Evolutionary conservation across 1,140 invertebrate genomes (phyloP).

Genomic region (Drosophila elegans): DNA sequence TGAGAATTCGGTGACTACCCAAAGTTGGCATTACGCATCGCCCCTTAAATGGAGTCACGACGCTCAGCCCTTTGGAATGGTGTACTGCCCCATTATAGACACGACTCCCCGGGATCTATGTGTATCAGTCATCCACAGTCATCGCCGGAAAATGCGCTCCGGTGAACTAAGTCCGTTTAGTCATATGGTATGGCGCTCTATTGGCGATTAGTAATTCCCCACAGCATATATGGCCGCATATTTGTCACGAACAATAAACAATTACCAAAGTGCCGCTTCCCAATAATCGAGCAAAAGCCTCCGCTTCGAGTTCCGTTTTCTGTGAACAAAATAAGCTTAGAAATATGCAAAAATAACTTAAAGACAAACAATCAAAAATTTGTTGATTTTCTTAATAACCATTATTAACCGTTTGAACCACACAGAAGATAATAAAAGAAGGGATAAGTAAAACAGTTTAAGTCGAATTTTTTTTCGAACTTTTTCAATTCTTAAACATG

Average conservation of each 20-base stretch:
- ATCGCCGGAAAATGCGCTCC: constrained; percentile 47
- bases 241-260: constrained; percentile 47
- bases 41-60: constrained; percentile 77
- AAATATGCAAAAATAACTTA: constrained; percentile 25
- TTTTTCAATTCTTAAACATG: too few species aligned
- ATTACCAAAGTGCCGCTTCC: constrained; percentile 39
- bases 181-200: constrained; percentile 24
- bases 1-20: constrained; percentile 52
- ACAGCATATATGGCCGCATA: constrained; percentile 31
- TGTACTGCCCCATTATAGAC: constrained; percentile 53
- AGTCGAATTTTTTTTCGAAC: too few species aligned
- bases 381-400: constrained; percentile 11
- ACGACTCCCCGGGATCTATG: constrained; percentile 40
- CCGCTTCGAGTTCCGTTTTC: constrained; percentile 27
- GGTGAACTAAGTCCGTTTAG: constrained; percentile 35
- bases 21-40: constrained; percentile 74
- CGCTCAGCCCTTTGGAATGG: constrained; percentile 49
- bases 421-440: neutral
- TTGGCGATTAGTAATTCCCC: constrained; percentile 43
- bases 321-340: constrained; percentile 11
- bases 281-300: constrained; percentile 19
- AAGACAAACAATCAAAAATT: constrained; percentile 11
- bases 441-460: too few species aligned
- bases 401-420: constrained; percentile 21
- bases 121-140: constrained; percentile 65